phyloP scores from a whole-genome alignment of 1,140 invertebrate species.

The Drosophila kurseongensis region DNA sequence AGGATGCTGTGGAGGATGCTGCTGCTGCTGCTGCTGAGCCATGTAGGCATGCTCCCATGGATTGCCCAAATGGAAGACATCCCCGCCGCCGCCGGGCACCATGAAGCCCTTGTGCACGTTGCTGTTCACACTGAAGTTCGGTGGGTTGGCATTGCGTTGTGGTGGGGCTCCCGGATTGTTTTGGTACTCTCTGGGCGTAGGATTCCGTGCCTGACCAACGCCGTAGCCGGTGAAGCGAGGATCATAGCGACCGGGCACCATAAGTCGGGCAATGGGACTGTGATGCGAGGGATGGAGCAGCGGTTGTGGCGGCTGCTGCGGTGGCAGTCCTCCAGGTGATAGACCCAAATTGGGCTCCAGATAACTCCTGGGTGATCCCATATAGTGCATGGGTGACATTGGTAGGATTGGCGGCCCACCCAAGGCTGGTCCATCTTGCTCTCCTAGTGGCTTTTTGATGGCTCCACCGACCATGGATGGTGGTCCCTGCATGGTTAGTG shows the following conservation, averaged over 20 bases:
- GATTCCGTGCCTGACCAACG: conserved; percentile 35
- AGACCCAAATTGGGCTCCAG: conserved; percentile 45
- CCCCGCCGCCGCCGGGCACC: conserved; percentile 11
- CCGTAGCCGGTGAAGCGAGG: conserved; percentile 53
- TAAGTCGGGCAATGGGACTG: conserved; percentile 60
- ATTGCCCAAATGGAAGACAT: conserved; percentile 33
- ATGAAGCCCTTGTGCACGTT: conserved; percentile 44
- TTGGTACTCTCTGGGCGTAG: conserved; percentile 40
- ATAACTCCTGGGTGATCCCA: conserved; percentile 48
- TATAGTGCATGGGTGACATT: conserved; percentile 71
- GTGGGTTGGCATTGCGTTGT: conserved; percentile 67
- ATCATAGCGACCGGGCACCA: conserved; percentile 58
- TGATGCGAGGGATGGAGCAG: conserved; percentile 53
- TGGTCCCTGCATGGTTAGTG: conserved; percentile 28
- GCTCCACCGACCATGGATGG: conserved; percentile 22
- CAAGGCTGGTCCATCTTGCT: conserved; percentile 25
- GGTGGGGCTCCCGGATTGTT: conserved; percentile 23
- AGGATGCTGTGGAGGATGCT: conserved; percentile 33
- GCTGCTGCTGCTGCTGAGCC: conserved; percentile 42
- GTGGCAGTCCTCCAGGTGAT: conserved; percentile 16
- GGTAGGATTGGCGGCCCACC: conserved; percentile 46
- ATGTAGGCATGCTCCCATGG: conserved; percentile 39
- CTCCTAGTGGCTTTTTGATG: conserved; percentile 52
- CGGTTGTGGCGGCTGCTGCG: conserved; percentile 41
- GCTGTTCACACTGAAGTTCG: conserved; percentile 60